Evolutionary conservation across 2,888 invertebrate genomes (phyloP), one percentile per base, ranked within the genome.

Genomic region (Clitarchus hookeri): DNA sequence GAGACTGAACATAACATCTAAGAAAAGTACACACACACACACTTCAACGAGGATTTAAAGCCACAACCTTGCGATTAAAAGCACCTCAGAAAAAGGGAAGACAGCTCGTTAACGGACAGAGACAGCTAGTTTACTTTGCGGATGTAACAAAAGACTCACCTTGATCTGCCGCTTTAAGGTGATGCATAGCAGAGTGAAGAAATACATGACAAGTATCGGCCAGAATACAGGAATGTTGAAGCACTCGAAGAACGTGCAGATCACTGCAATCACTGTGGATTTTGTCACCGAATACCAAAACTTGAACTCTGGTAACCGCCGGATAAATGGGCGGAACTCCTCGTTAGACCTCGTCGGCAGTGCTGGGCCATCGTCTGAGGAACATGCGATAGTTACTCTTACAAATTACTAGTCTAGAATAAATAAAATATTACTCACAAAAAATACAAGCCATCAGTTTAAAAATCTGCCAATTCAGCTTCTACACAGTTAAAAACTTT

Each of bases 161-260:
- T 97, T 99, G 90, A 99, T 99, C 94, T 99, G 99, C 91, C 99
- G 95, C 93, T 99, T 99, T 99, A 99, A 99, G 87, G 99, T 99
- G 91, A 99, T 97, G 92, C 98, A 97, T 93, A 99, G 98, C 89
- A 99, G 93, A 87, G 99, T 98, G 91, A 99, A 97, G 93, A 99
- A 99, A 93, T 99, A 99, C 97, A 99, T 98, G 90, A 99, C 98
- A 91, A 99, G 94, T 90, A 99, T 99, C 87, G 99, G 99, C 99
- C 99, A 99, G 93, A 99, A 99, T 90, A 99, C 99, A 91, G 99
- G 99, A 92, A 99, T 96, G 94, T 99, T 98, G 92, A 99, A 98
- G 90, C 97, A 96, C 90, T 99, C 98, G 91, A 99, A 98, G 92
- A 98, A 97, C 87, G 99, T 99, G 93, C 98, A 98, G 89, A 95